phyloP scores from a whole-genome alignment of 2,888 invertebrate species.

The Dimorphilus gyrociliatus region DNA sequence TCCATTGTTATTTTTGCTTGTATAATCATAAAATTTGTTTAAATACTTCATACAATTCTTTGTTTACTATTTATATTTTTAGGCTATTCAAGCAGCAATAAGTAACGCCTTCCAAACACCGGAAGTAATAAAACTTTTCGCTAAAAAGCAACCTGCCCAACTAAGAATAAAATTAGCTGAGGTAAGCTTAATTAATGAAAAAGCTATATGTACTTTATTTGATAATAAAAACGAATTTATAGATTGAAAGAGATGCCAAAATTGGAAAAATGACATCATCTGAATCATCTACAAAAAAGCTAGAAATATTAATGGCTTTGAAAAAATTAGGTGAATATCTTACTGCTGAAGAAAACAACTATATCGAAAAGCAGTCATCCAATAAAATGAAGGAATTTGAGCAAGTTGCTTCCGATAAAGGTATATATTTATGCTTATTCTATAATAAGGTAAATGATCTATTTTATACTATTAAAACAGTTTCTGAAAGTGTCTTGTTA shows the following conservation, averaged over 20 bases:
- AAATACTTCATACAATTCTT: not conserved
- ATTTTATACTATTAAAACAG: no score
- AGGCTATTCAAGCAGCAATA: conserved; percentile 58
- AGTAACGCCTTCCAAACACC: conserved; percentile 57
- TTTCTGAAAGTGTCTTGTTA: no score
- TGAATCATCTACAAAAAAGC: conserved; percentile 43
- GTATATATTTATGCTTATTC: conserved; percentile 12
- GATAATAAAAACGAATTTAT: conserved; percentile 5
- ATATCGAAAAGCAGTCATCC: conserved; percentile 34
- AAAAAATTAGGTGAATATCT: conserved; percentile 39
- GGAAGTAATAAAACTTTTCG: conserved; percentile 55
- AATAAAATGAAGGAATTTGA: conserved; percentile 38
- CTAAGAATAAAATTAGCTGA: conserved; percentile 45
- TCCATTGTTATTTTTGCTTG: no score
- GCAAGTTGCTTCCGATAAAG: conserved; percentile 30
- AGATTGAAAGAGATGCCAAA: conserved; percentile 46
- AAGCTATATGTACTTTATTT: conserved; percentile 2
- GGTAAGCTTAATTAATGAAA: conserved; percentile 24
- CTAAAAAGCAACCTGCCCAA: conserved; percentile 51
- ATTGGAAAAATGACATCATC: conserved; percentile 45
- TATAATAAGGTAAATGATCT: no score
- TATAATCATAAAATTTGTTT: no score
- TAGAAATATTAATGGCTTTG: conserved; percentile 41
- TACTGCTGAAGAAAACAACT: conserved; percentile 33
- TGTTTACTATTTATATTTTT: conserved; percentile 6